Evolutionary conservation across 1,140 invertebrate species (phyloP).

Genomic region (Lucilia sericata): DNA sequence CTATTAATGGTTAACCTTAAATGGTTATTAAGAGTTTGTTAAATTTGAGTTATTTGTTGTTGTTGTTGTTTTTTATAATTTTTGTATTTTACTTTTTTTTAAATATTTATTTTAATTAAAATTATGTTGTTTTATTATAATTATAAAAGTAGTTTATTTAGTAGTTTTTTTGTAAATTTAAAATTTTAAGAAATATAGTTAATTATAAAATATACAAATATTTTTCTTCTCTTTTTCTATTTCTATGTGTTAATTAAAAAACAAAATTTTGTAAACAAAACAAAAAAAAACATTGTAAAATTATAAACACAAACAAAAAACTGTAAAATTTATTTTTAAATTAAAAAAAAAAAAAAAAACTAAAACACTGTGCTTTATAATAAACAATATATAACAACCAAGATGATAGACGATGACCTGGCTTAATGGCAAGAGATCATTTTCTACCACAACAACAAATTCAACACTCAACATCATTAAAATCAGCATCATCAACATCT

Average conservation of each 20-base stretch:
- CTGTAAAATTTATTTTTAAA: slow-evolving; percentile 5
- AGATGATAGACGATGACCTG: slow-evolving; percentile 51
- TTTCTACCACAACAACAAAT: slow-evolving; percentile 1
- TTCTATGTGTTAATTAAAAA: neutral
- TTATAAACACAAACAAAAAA: neutral
- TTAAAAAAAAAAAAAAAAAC: neutral
- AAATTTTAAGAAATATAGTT: neutral
- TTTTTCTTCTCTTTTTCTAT: slow-evolving; percentile 1
- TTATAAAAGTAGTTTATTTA: neutral
- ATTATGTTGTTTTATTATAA: too few species aligned
- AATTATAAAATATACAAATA: neutral
- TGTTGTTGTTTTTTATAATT: neutral
- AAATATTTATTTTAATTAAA: too few species aligned
- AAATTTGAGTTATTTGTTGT: neutral
- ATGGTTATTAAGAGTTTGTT: too few species aligned
- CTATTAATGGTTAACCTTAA: too few species aligned
- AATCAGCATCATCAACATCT: slow-evolving; percentile 45
- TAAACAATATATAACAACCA: neutral
- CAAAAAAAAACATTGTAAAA: too few species aligned
- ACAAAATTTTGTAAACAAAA: too few species aligned
- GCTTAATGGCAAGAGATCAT: slow-evolving; percentile 30
- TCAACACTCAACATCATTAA: slow-evolving; percentile 29
- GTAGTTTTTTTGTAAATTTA: neutral
- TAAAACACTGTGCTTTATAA: neutral
- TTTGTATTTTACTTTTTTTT: neutral